Percentiles rank a stretch among this genome's conserved stretches.
Evolutionary conservation across 2,113 vertebrate genomes (phyloP).

Genomic region (Corythaeola cristata): DNA sequence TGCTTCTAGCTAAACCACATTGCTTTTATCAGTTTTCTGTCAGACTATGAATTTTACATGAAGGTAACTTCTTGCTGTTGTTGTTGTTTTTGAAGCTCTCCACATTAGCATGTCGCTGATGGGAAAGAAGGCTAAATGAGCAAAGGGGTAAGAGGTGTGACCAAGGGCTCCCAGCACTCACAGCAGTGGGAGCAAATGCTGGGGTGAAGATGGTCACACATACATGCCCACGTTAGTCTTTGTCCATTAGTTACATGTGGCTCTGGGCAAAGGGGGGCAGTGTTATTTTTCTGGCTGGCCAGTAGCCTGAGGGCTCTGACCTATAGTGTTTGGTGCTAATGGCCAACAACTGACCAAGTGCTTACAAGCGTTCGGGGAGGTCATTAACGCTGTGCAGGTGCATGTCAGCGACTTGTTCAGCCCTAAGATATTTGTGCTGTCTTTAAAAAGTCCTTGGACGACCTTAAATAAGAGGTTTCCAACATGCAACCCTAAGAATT

Average conservation of each 20-base stretch:
- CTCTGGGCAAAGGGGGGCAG: neutral
- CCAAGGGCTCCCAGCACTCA: neutral
- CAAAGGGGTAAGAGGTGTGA: neutral
- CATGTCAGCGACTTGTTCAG: neutral
- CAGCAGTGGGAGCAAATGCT: neutral
- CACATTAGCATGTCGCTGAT: fast-evolving
- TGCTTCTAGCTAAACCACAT: neutral
- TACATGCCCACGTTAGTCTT: neutral
- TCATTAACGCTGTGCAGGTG: neutral
- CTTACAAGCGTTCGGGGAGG: neutral
- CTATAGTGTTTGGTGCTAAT: neutral
- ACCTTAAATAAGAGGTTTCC: neutral
- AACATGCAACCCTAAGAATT: neutral
- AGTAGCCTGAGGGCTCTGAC: neutral
- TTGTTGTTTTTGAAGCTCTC: neutral
- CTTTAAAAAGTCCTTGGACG: neutral
- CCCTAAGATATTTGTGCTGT: neutral
- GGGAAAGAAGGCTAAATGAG: neutral
- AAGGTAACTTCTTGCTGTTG: neutral
- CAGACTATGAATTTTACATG: neutral
- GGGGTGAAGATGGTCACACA: too few relatives aligned
- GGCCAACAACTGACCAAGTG: neutral
- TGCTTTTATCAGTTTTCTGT: neutral
- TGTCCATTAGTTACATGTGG: neutral
- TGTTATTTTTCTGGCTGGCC: fast-evolving